Percentiles rank a stretch among this genome's conserved stretches.
Conservation (phyloP, 35 echinoderm and acorn worm genomes). For the Lytechinus pictus region DNA sequence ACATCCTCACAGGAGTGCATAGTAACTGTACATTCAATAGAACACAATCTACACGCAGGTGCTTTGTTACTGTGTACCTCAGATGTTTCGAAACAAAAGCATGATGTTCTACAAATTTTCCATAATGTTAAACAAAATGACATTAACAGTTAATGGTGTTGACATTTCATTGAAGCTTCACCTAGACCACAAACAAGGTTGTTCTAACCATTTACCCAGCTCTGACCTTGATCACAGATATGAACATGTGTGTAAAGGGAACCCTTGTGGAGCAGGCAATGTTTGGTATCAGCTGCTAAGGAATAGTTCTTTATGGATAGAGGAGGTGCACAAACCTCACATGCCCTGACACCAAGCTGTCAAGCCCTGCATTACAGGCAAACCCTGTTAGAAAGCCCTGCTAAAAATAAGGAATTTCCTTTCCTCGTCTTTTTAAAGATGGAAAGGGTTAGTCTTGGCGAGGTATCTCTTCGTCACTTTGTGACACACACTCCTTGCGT, state of each 20-base stretch:
- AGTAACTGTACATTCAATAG: no score
- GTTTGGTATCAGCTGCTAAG: background rate
- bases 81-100: background rate
- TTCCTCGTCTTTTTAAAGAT: background rate
- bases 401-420: constrained; percentile 48
- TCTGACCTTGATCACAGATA: background rate
- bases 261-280: background rate
- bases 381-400: background rate
- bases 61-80: background rate
- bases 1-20: no score
- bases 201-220: background rate
- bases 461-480: constrained; percentile 29
- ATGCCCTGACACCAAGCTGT: background rate
- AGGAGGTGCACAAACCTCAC: background rate
- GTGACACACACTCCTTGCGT: background rate
- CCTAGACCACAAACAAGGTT: background rate
- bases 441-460: constrained; percentile 31
- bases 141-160: background rate
- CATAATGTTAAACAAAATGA: background rate
- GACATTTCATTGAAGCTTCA: background rate
- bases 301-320: constrained; percentile 19
- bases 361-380: constrained; percentile 20
- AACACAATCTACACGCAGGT: background rate
- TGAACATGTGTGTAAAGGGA: background rate
- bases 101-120: background rate